A percentile compares a stretch with the other conserved stretches of the same genome.
Conservation (phyloP, 2,797 vertebrate genomes). For the Heteromormyrus szaboi region DNA sequence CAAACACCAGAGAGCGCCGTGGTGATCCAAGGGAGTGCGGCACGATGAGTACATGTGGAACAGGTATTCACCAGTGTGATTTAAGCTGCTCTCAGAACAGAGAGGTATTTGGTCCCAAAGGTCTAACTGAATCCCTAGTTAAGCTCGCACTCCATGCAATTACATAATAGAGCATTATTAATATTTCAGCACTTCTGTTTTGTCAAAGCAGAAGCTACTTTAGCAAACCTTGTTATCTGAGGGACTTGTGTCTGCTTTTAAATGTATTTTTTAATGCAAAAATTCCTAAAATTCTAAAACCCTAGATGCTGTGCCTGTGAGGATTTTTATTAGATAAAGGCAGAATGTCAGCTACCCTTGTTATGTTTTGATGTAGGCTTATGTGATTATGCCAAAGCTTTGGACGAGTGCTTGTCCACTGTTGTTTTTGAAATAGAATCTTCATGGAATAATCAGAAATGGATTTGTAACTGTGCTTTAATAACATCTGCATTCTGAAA, state of each 20-base stretch:
- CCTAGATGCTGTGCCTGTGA: not conserved
- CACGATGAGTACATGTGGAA: not conserved
- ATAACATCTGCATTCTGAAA: not conserved
- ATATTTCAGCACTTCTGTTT: not conserved
- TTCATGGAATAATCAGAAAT: not conserved
- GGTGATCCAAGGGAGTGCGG: not conserved
- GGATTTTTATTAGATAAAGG: not conserved
- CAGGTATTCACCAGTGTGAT: not conserved
- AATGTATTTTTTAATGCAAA: not conserved
- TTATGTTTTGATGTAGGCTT: conserved; percentile 3
- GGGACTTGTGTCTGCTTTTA: not conserved
- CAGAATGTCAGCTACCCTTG: not conserved
- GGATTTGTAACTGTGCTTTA: not conserved
- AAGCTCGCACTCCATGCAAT: not conserved
- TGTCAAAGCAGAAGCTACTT: not conserved
- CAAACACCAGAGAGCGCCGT: not conserved
- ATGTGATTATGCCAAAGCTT: not conserved
- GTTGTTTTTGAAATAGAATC: not conserved
- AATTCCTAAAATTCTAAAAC: not conserved
- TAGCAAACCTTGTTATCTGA: not conserved
- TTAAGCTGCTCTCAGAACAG: not conserved
- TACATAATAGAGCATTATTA: not conserved
- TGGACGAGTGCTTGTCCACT: not conserved
- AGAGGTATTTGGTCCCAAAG: not conserved
- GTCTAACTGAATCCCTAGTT: not conserved